Evolutionary conservation across 2,113 vertebrate species (phyloP).

Genomic region (Neolamprologus kungweensis): DNA sequence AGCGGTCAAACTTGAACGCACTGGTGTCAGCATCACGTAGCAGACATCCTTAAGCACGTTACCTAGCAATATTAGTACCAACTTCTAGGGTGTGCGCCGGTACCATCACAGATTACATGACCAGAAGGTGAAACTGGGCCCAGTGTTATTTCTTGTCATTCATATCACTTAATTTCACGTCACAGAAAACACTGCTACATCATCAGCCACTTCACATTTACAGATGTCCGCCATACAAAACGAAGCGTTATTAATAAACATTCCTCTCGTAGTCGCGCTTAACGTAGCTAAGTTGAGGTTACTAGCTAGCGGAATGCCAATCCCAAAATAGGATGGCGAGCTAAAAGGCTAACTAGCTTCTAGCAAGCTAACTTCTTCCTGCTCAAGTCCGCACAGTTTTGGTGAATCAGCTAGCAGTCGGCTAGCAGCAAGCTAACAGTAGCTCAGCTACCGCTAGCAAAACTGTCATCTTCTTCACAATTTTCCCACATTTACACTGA

Average conservation of each 20-base stretch:
- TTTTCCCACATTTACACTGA: conserved; percentile 31
- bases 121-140: conserved; percentile 11
- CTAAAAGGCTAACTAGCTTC: conserved; percentile 44
- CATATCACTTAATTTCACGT: conserved; percentile 45
- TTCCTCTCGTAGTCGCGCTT: neutral
- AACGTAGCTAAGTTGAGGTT: conserved; percentile 15
- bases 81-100: neutral
- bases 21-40: neutral
- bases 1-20: neutral
- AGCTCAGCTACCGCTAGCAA: conserved; percentile 50
- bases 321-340: conserved; percentile 61
- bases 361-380: conserved; percentile 50
- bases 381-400: conserved; percentile 3
- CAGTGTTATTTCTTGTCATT: conserved; percentile 41
- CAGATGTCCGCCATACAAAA: neutral
- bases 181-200: conserved; percentile 39
- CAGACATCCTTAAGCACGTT: neutral
- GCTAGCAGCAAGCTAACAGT: conserved; percentile 30
- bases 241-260: neutral
- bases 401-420: neutral
- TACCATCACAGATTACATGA: neutral
- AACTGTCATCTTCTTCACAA: conserved; percentile 31
- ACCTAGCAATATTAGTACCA: neutral
- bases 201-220: neutral
- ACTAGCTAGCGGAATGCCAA: conserved; percentile 51